These are phyloP conservation scores for Psilopogon haemacephalus DNA, from an alignment of 2,113 vertebrate species.

Conservation along the genomic window DNA sequence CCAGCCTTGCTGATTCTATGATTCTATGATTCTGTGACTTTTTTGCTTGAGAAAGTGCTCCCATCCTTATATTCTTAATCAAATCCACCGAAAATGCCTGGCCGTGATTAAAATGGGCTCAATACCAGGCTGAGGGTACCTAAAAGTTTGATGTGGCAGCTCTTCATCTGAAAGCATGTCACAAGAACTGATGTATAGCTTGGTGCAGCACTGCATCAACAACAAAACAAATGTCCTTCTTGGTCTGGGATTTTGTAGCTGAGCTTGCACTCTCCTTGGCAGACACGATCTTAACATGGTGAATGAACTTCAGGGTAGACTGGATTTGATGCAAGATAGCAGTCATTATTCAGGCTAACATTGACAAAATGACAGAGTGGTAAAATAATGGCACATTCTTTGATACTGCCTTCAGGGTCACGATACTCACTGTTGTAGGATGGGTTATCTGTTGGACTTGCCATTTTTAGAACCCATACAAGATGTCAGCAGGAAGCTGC, in stretches of 20 bases:
- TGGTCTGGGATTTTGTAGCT: conserved; percentile 42
- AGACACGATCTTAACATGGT: conserved; percentile 40
- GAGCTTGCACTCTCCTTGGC: conserved; percentile 49
- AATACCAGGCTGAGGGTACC: neutral
- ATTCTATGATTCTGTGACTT: no score
- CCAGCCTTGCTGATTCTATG: no score
- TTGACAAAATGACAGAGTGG: conserved; percentile 63
- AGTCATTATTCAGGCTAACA: conserved; percentile 67
- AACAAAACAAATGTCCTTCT: conserved; percentile 39
- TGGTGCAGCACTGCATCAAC: neutral
- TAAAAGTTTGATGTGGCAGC: neutral
- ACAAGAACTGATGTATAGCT: neutral
- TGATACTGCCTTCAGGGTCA: conserved; percentile 64
- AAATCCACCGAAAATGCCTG: neutral
- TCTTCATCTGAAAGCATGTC: neutral
- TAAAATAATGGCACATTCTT: conserved; percentile 57
- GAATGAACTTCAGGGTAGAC: conserved; percentile 66
- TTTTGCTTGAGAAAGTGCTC: neutral
- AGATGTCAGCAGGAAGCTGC: conserved; percentile 45
- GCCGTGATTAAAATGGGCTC: neutral
- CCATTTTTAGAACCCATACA: conserved; percentile 52
- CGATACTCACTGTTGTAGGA: conserved; percentile 32
- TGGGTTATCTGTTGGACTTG: neutral
- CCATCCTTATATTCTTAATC: neutral
- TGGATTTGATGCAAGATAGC: conserved; percentile 65